These are phyloP conservation scores for Streptopelia turtur DNA, from an alignment of 2,797 vertebrate genomes.

Conservation along the genomic window DNA sequence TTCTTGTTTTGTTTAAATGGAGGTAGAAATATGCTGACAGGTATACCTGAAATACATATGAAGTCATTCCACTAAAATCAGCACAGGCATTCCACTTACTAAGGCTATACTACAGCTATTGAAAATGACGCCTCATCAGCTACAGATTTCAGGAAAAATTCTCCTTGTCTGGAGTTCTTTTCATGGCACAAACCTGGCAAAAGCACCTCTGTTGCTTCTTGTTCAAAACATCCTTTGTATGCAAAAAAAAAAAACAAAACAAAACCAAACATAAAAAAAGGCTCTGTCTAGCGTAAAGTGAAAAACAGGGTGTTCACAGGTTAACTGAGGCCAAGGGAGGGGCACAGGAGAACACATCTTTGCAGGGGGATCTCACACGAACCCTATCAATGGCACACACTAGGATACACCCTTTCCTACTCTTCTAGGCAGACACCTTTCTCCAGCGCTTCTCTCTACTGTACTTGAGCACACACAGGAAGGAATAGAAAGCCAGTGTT, in stretches of 20 bases:
- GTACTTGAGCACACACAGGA: background rate
- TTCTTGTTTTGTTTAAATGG: background rate
- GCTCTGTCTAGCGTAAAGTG: background rate
- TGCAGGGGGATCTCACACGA: background rate
- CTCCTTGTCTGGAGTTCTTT: background rate
- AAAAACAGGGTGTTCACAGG: background rate
- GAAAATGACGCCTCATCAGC: background rate
- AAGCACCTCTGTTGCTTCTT: background rate
- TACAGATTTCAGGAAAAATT: background rate
- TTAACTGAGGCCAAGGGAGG: background rate
- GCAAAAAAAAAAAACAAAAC: background rate
- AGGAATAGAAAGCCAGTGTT: background rate
- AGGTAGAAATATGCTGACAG: background rate
- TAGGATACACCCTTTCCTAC: background rate
- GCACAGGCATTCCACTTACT: background rate
- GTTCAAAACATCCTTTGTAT: background rate
- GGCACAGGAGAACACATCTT: background rate
- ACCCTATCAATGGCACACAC: background rate
- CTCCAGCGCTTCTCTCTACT: background rate
- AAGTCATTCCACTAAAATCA: background rate
- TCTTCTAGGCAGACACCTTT: rapidly evolving
- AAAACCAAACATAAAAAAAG: background rate
- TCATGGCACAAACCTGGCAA: background rate
- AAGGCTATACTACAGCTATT: background rate
- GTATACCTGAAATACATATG: background rate